These are phyloP conservation scores for Zaprionus lachaisei DNA, from an alignment of 1,140 invertebrate species.

Conservation along the genomic window DNA sequence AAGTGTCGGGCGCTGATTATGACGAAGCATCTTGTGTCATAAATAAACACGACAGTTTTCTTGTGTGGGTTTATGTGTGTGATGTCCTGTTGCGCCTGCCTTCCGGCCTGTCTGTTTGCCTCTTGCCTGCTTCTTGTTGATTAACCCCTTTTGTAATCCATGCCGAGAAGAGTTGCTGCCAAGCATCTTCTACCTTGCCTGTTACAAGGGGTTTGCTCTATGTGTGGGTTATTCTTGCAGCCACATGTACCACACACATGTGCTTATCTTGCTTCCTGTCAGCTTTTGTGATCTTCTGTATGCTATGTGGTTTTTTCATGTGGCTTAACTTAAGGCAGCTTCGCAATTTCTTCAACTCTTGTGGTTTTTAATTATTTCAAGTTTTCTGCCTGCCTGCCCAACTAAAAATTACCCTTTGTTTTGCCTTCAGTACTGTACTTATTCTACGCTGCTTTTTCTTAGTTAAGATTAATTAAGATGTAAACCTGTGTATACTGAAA, in stretches of 20 bases:
- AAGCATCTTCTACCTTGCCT: conserved; percentile 23
- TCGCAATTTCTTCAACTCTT: conserved; percentile 55
- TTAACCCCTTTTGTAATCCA: conserved; percentile 79
- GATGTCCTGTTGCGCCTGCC: conserved; percentile 39
- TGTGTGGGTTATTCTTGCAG: conserved; percentile 23
- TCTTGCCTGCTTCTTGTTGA: conserved; percentile 55
- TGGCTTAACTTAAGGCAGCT: conserved; percentile 41
- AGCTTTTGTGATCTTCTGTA: conserved; percentile 43
- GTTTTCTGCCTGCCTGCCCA: conserved; percentile 30
- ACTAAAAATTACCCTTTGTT: conserved; percentile 1
- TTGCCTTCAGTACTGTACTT: conserved; percentile 34
- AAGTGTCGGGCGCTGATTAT: conserved; percentile 77
- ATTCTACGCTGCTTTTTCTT: background rate
- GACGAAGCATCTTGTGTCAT: conserved; percentile 77
- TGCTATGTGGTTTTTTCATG: conserved; percentile 40
- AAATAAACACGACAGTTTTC: conserved; percentile 72
- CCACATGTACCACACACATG: conserved; percentile 28
- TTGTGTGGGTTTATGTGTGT: conserved; percentile 31
- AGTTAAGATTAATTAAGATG: conserved; percentile 48
- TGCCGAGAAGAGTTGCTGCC: conserved; percentile 29
- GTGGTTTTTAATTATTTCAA: conserved; percentile 79
- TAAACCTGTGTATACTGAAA: background rate
- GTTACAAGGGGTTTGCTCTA: conserved; percentile 17
- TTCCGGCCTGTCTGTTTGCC: conserved; percentile 3
- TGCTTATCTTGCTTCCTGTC: conserved; percentile 57